These are phyloP conservation scores for Capricornis sumatraensis DNA, from an alignment of 2,113 vertebrate species.

Conservation along the genomic window DNA sequence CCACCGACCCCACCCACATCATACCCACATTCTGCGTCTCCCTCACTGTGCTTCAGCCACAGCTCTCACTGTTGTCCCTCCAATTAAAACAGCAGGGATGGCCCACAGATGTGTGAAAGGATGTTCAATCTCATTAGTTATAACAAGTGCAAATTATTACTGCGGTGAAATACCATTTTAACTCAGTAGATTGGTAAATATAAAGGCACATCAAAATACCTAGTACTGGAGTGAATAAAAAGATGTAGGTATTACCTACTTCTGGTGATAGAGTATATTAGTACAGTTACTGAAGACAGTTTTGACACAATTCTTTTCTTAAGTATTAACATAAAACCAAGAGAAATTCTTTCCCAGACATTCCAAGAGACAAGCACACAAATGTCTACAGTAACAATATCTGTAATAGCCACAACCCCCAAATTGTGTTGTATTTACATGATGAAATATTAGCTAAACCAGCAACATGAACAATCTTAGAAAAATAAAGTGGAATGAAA, in stretches of 20 bases:
- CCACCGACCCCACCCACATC: not conserved
- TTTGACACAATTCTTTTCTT: not conserved
- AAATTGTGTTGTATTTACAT: not conserved
- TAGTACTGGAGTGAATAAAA: not conserved
- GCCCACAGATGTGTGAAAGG: not conserved
- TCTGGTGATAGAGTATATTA: not conserved
- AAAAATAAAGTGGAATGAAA: not conserved
- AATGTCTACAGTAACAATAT: not conserved
- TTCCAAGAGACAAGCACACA: not conserved
- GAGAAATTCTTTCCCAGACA: not conserved
- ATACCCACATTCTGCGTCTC: not conserved
- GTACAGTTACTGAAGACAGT: not conserved
- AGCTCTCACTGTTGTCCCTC: not conserved
- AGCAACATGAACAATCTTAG: not conserved
- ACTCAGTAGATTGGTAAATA: not conserved
- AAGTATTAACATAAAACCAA: not conserved
- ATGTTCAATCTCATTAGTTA: not conserved
- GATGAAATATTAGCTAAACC: not conserved
- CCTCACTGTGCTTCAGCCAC: not conserved
- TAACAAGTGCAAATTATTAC: not conserved
- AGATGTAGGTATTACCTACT: not conserved
- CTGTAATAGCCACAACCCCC: not conserved
- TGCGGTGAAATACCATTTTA: not conserved
- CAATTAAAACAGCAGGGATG: not conserved
- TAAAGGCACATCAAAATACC: not conserved